Evolutionary conservation across 2,113 vertebrate species (phyloP).

Genomic region (Dasyurus viverrinus): DNA sequence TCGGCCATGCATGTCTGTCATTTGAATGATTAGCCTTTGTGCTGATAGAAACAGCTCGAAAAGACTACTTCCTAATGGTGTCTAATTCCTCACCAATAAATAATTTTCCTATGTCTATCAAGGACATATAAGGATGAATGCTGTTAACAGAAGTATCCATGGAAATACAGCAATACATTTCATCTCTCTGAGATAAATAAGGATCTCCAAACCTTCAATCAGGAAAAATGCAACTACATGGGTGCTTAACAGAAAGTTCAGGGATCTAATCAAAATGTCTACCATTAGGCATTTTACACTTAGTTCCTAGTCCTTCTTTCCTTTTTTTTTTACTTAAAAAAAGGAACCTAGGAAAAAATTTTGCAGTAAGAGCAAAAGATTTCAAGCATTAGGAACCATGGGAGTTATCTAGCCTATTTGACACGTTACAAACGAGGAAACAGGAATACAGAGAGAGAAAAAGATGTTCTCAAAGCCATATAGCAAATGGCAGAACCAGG

Average conservation of each 20-base stretch:
- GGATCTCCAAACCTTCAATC: neutral
- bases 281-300: neutral
- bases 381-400: neutral
- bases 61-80: constrained; percentile 66
- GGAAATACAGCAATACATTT: constrained; percentile 21
- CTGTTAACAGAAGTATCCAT: constrained; percentile 60
- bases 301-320: neutral
- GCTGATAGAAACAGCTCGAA: constrained; percentile 62
- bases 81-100: constrained; percentile 75
- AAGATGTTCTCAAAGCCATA: neutral
- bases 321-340: neutral
- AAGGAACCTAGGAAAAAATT: neutral
- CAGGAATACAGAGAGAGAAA: neutral
- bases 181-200: neutral
- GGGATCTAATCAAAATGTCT: neutral
- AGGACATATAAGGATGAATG: constrained; percentile 54
- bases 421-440: neutral
- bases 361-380: neutral
- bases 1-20: constrained; percentile 74
- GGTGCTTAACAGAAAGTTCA: neutral
- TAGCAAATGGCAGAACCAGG: neutral
- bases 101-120: constrained; percentile 72
- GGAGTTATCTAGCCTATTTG: neutral
- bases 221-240: rapidly evolving
- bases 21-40: constrained; percentile 76